These are phyloP conservation scores for Lepidothrix coronata DNA, from an alignment of 2,113 vertebrate genomes.

Conservation along the genomic window DNA sequence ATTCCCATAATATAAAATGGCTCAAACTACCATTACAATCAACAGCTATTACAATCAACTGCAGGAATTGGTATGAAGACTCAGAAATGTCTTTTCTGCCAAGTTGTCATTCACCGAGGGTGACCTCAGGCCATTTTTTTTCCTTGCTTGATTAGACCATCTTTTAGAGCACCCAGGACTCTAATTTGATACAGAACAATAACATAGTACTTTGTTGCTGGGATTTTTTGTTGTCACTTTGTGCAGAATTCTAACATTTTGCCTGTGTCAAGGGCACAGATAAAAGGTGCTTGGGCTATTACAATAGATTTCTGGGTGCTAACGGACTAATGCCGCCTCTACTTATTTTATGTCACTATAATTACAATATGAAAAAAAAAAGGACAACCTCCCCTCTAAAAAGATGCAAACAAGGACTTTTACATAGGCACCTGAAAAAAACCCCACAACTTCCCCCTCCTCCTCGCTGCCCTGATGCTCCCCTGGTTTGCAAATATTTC, in stretches of 20 bases:
- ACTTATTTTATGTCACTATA: neutral
- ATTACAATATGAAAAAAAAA: neutral
- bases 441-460: fast-evolving
- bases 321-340: neutral
- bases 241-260: neutral
- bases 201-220: neutral
- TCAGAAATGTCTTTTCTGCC: constrained; percentile 63
- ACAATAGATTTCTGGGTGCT: neutral
- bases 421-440: neutral
- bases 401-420: neutral
- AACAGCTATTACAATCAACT: constrained; percentile 76
- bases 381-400: neutral
- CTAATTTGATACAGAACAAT: constrained; percentile 35
- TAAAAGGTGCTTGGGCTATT: neutral
- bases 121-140: constrained; percentile 39
- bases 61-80: constrained; percentile 55
- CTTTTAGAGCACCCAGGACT: constrained; percentile 19
- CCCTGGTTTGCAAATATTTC: neutral
- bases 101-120: constrained; percentile 48
- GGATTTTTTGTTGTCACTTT: neutral
- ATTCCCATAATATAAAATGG: constrained; percentile 62
- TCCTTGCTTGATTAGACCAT: constrained; percentile 65
- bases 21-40: constrained; percentile 71
- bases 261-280: neutral
- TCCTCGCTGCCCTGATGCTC: neutral